These are phyloP conservation scores for Varanus salvator DNA, from an alignment of 2,113 vertebrate species.

Conservation along the genomic window DNA sequence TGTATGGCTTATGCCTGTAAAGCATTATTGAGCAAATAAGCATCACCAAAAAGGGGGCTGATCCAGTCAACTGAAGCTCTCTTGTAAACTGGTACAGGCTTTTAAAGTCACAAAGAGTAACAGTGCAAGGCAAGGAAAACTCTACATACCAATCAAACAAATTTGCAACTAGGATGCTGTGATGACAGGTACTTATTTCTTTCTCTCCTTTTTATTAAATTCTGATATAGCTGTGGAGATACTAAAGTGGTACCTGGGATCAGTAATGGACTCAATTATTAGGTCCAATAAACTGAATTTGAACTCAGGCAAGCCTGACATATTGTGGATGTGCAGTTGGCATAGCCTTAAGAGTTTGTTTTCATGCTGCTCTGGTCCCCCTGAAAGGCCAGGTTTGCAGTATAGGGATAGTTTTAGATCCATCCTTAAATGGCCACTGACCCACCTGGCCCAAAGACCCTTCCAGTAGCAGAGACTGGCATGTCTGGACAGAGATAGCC, in stretches of 20 bases:
- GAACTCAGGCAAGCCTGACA: not conserved
- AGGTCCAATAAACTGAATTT: not conserved
- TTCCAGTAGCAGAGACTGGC: not conserved
- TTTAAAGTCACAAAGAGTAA: not conserved
- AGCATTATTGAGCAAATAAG: slow-evolving; percentile 1
- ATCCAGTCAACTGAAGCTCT: not conserved
- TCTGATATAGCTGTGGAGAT: not conserved
- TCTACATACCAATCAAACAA: not conserved
- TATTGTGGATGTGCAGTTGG: not conserved
- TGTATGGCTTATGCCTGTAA: not conserved
- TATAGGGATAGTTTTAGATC: not conserved
- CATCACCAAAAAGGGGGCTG: not conserved
- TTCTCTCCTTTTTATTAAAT: not conserved
- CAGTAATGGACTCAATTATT: not conserved
- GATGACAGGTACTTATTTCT: not conserved
- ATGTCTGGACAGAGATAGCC: too few relatives aligned
- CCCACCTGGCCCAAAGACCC: not conserved
- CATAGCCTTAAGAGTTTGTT: not conserved
- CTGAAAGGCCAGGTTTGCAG: not conserved
- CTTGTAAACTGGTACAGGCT: not conserved
- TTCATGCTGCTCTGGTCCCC: not conserved
- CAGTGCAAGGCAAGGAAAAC: not conserved
- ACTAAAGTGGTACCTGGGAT: not conserved
- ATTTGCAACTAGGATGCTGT: not conserved
- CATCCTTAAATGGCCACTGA: not conserved